A percentile compares a stretch with the other conserved stretches of the same genome.
Conservation (phyloP, 1,140 invertebrate species). For the Bombus sylvicola region DNA sequence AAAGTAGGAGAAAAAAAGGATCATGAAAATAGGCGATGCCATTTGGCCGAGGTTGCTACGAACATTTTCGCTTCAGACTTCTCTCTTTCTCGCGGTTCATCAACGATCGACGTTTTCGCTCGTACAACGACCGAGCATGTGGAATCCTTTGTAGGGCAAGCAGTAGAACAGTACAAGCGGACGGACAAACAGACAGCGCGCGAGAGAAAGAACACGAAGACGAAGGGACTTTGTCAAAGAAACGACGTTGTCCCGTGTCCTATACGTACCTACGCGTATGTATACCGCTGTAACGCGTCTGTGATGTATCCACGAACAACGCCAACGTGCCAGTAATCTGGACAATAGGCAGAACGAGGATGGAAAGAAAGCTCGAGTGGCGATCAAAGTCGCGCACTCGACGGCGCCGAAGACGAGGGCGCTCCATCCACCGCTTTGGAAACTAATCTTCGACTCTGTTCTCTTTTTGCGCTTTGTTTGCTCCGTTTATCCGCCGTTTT, state of each 20-base stretch:
- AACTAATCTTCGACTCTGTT: slow-evolving; percentile 28
- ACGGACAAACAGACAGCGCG: not conserved
- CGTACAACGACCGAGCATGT: not conserved
- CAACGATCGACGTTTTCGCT: slow-evolving; percentile 4
- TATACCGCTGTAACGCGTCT: not conserved
- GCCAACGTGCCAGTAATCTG: slow-evolving; percentile 31
- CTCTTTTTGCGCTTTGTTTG: slow-evolving; percentile 17
- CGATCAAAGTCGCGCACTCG: slow-evolving; percentile 39
- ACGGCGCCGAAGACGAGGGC: not conserved
- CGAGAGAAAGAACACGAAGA: not conserved
- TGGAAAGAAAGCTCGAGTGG: slow-evolving; percentile 22
- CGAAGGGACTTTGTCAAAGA: not conserved
- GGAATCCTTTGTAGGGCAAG: slow-evolving; percentile 3
- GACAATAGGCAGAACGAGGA: slow-evolving; percentile 32
- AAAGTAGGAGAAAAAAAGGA: not conserved
- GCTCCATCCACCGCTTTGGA: not conserved
- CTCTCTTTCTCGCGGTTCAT: not conserved
- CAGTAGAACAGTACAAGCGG: not conserved
- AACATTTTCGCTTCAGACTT: not conserved
- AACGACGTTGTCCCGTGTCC: not conserved
- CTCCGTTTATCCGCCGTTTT: not conserved
- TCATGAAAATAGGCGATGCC: not conserved
- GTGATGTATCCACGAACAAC: not conserved
- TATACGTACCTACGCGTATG: not conserved
- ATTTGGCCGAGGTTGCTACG: not conserved